Evolutionary conservation across 2,113 vertebrate species (phyloP).

Genomic region (Lepisosteus osseus): DNA sequence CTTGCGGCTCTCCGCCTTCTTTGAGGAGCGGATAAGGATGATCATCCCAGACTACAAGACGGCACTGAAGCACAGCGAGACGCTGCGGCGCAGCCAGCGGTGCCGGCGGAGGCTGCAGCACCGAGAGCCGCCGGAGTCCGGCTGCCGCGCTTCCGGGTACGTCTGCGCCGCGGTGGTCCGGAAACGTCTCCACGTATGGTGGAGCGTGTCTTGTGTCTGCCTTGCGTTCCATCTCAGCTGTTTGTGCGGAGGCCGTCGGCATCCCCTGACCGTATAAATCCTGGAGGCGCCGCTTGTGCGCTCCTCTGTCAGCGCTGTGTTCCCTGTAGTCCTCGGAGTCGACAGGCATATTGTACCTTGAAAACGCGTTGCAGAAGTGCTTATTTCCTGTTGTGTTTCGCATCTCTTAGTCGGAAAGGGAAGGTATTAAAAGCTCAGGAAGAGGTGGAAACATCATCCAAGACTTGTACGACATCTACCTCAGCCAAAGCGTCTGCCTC

Average conservation of each 20-base stretch:
- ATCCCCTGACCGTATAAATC: too few species aligned
- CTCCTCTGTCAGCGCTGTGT: too few species aligned
- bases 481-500: slow-evolving; percentile 72
- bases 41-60: slow-evolving; percentile 88
- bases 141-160: slow-evolving; percentile 58
- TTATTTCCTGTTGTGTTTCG: slow-evolving; percentile 22
- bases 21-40: slow-evolving; percentile 86
- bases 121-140: slow-evolving; percentile 48
- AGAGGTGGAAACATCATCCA: slow-evolving; percentile 58
- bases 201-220: background rate
- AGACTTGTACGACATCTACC: slow-evolving; percentile 75
- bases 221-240: background rate
- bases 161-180: too few species aligned
- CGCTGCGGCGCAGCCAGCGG: slow-evolving; percentile 78
- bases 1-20: slow-evolving; percentile 86
- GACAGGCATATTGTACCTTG: too few species aligned
- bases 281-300: too few species aligned
- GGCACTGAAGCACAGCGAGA: slow-evolving; percentile 81
- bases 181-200: background rate
- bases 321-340: too few species aligned
- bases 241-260: too few species aligned
- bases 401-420: slow-evolving; percentile 58
- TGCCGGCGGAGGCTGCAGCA: slow-evolving; percentile 72
- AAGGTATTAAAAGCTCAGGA: slow-evolving; percentile 76
- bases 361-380: background rate